A percentile compares a stretch with the other conserved stretches of the same genome.
These are phyloP conservation scores for Drosophila lacicola DNA, from an alignment of 2,888 invertebrate species.

Conservation along the genomic window DNA sequence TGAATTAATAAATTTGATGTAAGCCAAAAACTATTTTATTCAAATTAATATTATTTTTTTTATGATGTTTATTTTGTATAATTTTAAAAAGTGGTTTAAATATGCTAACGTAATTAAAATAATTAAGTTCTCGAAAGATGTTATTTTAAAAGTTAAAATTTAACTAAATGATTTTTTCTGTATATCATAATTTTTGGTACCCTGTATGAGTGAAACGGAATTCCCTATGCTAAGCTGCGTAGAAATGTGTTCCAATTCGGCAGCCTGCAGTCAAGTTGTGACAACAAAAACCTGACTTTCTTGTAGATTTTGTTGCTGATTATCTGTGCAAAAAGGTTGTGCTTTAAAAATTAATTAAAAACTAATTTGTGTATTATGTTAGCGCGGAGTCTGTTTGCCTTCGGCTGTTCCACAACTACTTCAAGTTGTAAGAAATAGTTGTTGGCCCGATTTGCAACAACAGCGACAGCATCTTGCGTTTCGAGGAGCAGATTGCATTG, in stretches of 20 bases:
- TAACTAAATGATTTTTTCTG: too few relatives aligned
- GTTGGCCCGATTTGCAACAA: constrained; percentile 41
- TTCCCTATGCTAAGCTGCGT: too few relatives aligned
- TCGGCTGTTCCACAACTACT: constrained; percentile 20
- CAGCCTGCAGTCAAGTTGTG: not conserved
- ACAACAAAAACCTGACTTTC: constrained; percentile 13
- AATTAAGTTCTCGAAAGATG: too few relatives aligned
- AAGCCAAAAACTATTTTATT: too few relatives aligned
- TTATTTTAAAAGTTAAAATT: too few relatives aligned
- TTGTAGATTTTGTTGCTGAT: constrained; percentile 9
- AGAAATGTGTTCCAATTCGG: not conserved
- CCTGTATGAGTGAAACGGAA: too few relatives aligned
- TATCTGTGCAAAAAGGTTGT: constrained; percentile 21
- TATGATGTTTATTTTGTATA: too few relatives aligned
- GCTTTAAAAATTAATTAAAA: constrained; percentile 57
- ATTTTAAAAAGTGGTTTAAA: too few relatives aligned
- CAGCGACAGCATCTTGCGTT: constrained; percentile 10
- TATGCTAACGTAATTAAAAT: too few relatives aligned
- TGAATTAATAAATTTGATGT: too few relatives aligned
- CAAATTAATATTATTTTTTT: too few relatives aligned
- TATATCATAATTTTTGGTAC: too few relatives aligned
- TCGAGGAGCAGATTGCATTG: constrained; percentile 4
- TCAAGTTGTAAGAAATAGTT: constrained; percentile 33
- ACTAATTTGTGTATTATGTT: constrained; percentile 55
- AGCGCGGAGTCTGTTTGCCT: constrained; percentile 35